A percentile compares a stretch with the other conserved stretches of the same genome.
Conservation (phyloP, 2,113 vertebrate species). For the Hippopotamus amphibius region DNA sequence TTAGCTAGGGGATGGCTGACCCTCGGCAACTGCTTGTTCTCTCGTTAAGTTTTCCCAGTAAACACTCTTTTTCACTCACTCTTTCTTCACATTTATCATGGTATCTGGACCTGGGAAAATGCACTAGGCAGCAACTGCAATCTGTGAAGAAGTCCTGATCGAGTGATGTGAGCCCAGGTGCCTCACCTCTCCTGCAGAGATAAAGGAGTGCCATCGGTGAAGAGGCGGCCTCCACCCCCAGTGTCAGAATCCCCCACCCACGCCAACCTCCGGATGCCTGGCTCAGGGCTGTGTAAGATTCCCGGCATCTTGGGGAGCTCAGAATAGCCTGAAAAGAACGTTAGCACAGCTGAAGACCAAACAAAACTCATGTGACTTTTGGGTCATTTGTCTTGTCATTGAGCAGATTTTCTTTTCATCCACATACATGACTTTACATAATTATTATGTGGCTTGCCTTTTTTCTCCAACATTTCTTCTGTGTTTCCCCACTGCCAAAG, state of each 20-base stretch:
- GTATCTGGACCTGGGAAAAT: background rate
- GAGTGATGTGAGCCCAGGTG: background rate
- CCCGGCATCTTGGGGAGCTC: background rate
- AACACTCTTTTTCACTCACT: background rate
- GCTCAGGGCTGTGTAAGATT: background rate
- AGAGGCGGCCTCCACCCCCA: background rate
- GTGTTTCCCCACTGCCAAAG: background rate
- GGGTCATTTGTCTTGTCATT: background rate
- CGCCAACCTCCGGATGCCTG: background rate
- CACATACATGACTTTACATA: background rate
- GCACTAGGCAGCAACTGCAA: background rate
- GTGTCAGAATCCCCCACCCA: fast-evolving
- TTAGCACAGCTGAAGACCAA: slow-evolving; percentile 21
- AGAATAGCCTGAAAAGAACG: background rate
- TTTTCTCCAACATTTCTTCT: background rate
- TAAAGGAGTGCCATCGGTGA: background rate
- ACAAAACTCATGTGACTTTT: background rate
- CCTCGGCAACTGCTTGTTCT: background rate
- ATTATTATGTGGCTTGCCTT: background rate
- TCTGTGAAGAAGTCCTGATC: background rate
- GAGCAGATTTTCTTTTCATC: background rate
- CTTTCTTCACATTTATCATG: background rate
- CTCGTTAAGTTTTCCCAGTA: background rate
- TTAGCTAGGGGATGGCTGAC: background rate
- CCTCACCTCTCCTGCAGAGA: background rate